Conservation (phyloP, 1,140 invertebrate genomes). For the Pteromalus puparum region DNA sequence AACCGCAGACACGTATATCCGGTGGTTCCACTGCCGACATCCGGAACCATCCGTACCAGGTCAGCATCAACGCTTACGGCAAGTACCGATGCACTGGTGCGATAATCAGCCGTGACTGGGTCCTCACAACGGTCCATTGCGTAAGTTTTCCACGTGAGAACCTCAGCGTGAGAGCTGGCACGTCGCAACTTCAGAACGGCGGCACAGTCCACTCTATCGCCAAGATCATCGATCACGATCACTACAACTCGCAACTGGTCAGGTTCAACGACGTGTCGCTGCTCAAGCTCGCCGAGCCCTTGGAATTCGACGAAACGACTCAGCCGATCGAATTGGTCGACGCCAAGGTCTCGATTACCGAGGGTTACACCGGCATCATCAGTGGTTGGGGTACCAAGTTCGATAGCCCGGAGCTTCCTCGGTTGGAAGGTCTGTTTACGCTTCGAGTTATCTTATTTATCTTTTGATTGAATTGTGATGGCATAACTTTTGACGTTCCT, state of each 20-base stretch:
- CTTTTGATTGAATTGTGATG: no score
- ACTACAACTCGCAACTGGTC: neutral
- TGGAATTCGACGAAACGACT: neutral
- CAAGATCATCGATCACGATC: neutral
- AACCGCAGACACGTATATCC: conserved; percentile 70
- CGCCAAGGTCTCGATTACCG: neutral
- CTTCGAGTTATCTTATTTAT: neutral
- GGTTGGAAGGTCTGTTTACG: neutral
- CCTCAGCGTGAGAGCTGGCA: neutral
- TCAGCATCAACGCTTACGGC: conserved; percentile 39
- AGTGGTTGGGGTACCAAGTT: neutral
- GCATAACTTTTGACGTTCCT: neutral
- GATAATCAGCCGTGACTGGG: neutral
- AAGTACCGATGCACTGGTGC: neutral
- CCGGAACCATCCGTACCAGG: conserved; percentile 76
- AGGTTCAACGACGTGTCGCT: neutral
- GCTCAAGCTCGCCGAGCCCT: neutral
- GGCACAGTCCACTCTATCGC: neutral
- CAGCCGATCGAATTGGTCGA: neutral
- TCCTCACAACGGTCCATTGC: neutral
- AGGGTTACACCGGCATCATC: neutral
- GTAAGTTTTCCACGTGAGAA: neutral
- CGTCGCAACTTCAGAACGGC: neutral
- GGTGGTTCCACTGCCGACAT: conserved; percentile 74
- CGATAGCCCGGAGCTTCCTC: neutral